Conservation (phyloP, 2,113 vertebrate genomes). For the Lepisosteus oculatus region DNA sequence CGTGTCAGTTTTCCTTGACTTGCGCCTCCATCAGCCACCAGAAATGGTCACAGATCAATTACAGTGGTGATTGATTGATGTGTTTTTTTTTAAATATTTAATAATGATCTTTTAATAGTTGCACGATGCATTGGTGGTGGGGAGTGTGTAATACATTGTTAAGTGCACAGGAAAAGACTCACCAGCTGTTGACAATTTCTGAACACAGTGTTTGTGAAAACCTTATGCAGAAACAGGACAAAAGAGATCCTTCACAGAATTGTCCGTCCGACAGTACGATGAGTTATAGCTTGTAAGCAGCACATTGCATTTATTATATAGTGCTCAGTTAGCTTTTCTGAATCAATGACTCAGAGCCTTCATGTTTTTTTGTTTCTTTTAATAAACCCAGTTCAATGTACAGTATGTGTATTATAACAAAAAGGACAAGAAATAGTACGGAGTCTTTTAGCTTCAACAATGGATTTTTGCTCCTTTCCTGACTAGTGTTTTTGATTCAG, state of each 20-base stretch:
- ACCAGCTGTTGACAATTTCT: neutral
- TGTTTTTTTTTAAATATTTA: constrained; percentile 1
- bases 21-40: too few species aligned
- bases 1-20: too few species aligned
- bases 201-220: neutral
- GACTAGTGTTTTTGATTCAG: too few species aligned
- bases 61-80: too few species aligned
- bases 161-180: neutral
- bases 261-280: neutral
- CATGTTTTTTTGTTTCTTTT: neutral
- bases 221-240: neutral
- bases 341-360: neutral
- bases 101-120: neutral
- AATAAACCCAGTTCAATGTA: neutral
- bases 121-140: neutral
- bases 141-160: constrained; percentile 5
- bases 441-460: too few species aligned
- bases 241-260: neutral
- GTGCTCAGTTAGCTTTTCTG: neutral
- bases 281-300: neutral
- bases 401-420: too few species aligned
- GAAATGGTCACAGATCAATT: too few species aligned
- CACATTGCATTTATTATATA: neutral
- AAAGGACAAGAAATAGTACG: too few species aligned
- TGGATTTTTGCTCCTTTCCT: too few species aligned